Evolutionary conservation across 2,797 vertebrate genomes (phyloP).

Genomic region (Tragelaphus eurycerus): DNA sequence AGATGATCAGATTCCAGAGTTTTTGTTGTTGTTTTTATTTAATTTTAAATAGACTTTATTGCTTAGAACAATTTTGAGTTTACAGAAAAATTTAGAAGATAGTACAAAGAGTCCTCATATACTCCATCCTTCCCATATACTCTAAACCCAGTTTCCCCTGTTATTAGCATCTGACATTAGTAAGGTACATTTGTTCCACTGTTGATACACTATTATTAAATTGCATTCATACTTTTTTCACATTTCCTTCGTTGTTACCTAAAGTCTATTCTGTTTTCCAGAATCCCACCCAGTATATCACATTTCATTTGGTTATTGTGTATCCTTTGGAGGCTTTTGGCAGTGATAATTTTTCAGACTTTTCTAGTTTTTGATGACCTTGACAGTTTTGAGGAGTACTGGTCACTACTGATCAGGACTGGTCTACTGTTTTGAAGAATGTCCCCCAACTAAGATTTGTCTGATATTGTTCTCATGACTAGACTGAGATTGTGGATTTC

Average conservation of each 20-base stretch:
- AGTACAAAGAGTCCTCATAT: neutral
- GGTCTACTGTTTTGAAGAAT: neutral
- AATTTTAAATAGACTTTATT: neutral
- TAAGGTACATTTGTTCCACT: neutral
- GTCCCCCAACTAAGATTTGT: neutral
- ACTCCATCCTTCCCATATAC: neutral
- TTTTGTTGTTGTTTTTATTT: neutral
- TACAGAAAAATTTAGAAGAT: neutral
- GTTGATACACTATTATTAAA: neutral
- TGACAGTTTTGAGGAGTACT: neutral
- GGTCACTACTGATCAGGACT: neutral
- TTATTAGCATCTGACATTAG: neutral
- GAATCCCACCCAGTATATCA: neutral
- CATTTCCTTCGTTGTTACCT: neutral
- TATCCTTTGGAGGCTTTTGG: neutral
- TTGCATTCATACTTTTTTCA: neutral
- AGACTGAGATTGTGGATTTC: neutral
- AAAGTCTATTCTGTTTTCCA: neutral
- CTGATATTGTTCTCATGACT: neutral
- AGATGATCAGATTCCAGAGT: neutral
- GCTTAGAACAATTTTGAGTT: constrained; percentile 12
- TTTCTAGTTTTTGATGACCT: neutral
- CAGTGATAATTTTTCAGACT: neutral
- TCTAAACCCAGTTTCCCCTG: neutral
- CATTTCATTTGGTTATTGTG: neutral